These are phyloP conservation scores for Phodopus roborovskii DNA, from an alignment of 2,113 vertebrate species.

Conservation along the genomic window DNA sequence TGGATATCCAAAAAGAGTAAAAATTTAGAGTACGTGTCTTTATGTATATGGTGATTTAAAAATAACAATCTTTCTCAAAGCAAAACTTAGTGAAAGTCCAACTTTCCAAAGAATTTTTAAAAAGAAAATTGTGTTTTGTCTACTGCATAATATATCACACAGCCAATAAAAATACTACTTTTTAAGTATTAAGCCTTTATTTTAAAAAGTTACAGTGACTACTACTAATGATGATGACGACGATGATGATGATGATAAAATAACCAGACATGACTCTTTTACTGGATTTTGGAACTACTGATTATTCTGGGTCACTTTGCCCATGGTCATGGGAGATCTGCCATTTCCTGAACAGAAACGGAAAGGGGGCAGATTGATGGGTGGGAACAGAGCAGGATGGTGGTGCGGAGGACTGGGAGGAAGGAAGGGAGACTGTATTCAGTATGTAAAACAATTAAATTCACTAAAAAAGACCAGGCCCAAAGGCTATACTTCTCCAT, in stretches of 20 bases:
- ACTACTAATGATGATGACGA: no score
- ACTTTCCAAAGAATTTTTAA: background rate
- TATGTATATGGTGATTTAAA: background rate
- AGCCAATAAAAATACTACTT: conserved; percentile 21
- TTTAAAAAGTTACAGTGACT: background rate
- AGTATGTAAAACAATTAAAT: background rate
- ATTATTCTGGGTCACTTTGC: background rate
- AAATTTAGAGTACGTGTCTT: background rate
- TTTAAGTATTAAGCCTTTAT: background rate
- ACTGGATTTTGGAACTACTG: background rate
- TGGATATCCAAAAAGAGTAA: background rate
- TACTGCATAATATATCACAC: background rate
- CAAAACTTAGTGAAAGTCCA: background rate
- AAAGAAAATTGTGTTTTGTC: background rate
- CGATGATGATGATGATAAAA: background rate
- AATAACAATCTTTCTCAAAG: conserved; percentile 1
- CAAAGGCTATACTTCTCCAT: background rate
- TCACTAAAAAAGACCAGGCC: background rate
- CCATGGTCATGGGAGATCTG: background rate
- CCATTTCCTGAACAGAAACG: background rate
- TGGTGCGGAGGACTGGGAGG: background rate
- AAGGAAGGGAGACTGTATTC: background rate
- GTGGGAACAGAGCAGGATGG: background rate
- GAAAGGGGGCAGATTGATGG: background rate
- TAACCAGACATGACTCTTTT: background rate